A percentile compares a stretch with the other conserved stretches of the same genome.
phyloP scores from a whole-genome alignment of 1,140 invertebrate genomes.

The Thaumetopoea pityocampa region DNA sequence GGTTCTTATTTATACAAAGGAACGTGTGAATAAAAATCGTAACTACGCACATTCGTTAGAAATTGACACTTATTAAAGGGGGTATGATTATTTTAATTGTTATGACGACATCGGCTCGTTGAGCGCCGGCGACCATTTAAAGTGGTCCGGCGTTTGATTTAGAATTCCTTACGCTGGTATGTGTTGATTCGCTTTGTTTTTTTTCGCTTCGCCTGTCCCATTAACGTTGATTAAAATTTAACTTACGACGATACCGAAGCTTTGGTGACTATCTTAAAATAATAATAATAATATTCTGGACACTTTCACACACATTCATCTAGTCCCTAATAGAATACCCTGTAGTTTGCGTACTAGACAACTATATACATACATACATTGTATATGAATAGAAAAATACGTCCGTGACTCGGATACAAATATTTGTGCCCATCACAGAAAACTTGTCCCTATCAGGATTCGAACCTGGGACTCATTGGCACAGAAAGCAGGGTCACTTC shows the following conservation, averaged over 20 bases:
- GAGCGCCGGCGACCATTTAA: slow-evolving; percentile 48
- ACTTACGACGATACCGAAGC: slow-evolving; percentile 14
- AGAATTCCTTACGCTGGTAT: slow-evolving; percentile 44
- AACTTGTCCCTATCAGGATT: too few species aligned
- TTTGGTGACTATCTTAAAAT: too few species aligned
- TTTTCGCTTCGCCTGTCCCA: slow-evolving; percentile 19
- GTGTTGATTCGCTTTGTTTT: slow-evolving; percentile 14
- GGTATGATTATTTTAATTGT: slow-evolving; percentile 74
- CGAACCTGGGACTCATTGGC: too few species aligned
- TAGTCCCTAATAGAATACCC: too few species aligned
- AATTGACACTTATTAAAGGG: slow-evolving; percentile 74
- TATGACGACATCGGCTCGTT: slow-evolving; percentile 71
- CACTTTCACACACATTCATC: too few species aligned
- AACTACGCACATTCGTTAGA: slow-evolving; percentile 73
- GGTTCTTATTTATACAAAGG: slow-evolving; percentile 31
- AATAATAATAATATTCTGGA: too few species aligned
- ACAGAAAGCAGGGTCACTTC: too few species aligned
- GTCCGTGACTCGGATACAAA: too few species aligned
- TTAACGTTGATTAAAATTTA: slow-evolving; percentile 13
- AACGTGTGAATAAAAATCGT: slow-evolving; percentile 74
- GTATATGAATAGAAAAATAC: too few species aligned
- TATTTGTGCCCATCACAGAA: too few species aligned
- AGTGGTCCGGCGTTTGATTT: slow-evolving; percentile 59
- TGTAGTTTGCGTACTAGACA: too few species aligned
- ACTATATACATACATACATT: too few species aligned